Evolutionary conservation across 2,888 invertebrate species (phyloP).

Genomic region (Acronicta psi): DNA sequence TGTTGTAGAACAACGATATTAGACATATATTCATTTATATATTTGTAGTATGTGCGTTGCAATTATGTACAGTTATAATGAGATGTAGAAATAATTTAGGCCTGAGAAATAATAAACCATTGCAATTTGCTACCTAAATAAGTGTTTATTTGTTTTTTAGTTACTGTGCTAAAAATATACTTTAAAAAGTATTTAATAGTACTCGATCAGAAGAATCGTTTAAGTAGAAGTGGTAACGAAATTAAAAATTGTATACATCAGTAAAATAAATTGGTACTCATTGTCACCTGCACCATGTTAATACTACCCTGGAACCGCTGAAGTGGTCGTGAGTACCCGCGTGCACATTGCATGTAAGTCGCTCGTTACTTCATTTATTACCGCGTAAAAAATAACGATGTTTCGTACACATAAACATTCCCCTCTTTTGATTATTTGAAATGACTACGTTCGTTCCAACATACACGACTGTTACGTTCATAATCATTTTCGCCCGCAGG

Average conservation of each 20-base stretch:
- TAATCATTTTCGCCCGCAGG: conserved; percentile 53
- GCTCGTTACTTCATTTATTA: conserved; percentile 64
- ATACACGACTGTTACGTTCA: conserved; percentile 50
- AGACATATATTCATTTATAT: no score
- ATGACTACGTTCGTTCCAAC: conserved; percentile 48
- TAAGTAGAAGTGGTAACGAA: conserved; percentile 21
- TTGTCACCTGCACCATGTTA: conserved; percentile 58
- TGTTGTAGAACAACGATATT: conserved; percentile 27
- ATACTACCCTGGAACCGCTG: conserved; percentile 53
- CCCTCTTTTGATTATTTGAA: conserved; percentile 62
- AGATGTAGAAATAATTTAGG: no score
- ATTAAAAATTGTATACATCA: conserved; percentile 23
- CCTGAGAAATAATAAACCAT: no score
- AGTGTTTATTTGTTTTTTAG: no score
- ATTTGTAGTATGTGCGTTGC: no score
- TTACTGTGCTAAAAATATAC: no score
- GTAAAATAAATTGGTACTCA: conserved; percentile 47
- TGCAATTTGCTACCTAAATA: no score
- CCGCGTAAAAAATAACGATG: conserved; percentile 65
- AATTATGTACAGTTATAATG: no score
- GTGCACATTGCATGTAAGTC: conserved; percentile 64
- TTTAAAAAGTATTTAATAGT: no score
- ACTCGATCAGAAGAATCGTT: neutral
- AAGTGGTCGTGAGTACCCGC: conserved; percentile 55
- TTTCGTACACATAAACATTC: conserved; percentile 59